Evolutionary conservation across 2,888 invertebrate species (phyloP).

Genomic region (Psococerastis gibbosa): DNA sequence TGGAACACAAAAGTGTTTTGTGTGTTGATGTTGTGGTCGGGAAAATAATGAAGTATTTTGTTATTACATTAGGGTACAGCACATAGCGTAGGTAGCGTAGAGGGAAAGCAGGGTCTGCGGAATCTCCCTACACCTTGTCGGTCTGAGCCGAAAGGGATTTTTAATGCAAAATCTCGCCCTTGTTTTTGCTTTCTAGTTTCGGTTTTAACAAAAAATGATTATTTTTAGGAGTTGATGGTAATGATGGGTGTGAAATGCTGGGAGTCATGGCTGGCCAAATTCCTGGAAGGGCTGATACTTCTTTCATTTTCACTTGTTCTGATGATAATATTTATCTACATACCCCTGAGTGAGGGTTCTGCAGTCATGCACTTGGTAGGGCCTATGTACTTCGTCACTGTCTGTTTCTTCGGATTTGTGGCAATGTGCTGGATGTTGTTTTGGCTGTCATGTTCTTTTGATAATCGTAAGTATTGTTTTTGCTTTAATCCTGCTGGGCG

Average conservation of each 20-base stretch:
- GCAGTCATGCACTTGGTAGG: constrained; percentile 15
- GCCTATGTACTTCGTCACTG: constrained; percentile 13
- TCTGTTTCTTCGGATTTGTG: constrained; percentile 13
- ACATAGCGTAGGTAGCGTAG: too few relatives aligned
- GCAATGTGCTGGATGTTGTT: not conserved
- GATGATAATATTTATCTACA: constrained; percentile 27
- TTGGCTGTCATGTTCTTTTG: constrained; percentile 9
- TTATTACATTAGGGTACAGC: too few relatives aligned
- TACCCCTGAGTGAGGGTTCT: constrained; percentile 17
- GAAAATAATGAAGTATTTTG: too few relatives aligned
- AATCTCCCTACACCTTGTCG: too few relatives aligned
- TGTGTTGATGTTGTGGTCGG: too few relatives aligned
- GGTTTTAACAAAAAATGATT: constrained; percentile 47
- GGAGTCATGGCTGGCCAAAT: constrained; percentile 34
- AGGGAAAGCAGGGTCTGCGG: too few relatives aligned
- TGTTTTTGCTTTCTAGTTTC: constrained; percentile 33
- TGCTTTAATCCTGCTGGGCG: too few relatives aligned
- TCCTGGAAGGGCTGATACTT: constrained; percentile 28
- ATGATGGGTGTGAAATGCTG: constrained; percentile 34
- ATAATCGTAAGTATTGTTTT: constrained; percentile 25
- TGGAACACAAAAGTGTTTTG: too few relatives aligned
- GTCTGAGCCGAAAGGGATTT: too few relatives aligned
- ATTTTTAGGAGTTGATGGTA: constrained; percentile 33
- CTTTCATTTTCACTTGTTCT: constrained; percentile 40
- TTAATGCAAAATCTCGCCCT: too few relatives aligned